Percentiles rank a stretch among this genome's conserved stretches.
These are phyloP conservation scores for Caenorhabditis virilis DNA, from an alignment of 2,888 invertebrate species.

Conservation along the genomic window DNA sequence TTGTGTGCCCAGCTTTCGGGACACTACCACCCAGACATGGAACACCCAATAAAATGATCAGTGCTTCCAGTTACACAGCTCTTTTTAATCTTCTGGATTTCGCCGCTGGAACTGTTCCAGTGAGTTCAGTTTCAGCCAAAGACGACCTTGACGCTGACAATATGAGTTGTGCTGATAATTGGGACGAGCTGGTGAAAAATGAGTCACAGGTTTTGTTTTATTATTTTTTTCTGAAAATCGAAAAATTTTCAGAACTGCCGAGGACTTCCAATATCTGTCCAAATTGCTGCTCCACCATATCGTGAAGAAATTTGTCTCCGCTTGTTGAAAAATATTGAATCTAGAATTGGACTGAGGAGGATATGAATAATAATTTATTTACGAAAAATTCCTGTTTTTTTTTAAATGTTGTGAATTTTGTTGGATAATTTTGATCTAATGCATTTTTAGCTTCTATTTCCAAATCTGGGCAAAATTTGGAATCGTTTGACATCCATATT, in stretches of 20 bases:
- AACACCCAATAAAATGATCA: slow-evolving; percentile 44
- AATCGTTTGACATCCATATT: too few species aligned
- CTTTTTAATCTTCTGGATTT: slow-evolving; percentile 39
- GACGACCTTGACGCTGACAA: slow-evolving; percentile 39
- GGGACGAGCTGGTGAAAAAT: slow-evolving; percentile 44
- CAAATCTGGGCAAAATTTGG: too few species aligned
- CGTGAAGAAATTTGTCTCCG: slow-evolving; percentile 54
- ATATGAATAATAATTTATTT: too few species aligned
- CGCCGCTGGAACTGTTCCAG: slow-evolving; percentile 61
- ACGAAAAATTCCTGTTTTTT: too few species aligned
- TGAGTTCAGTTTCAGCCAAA: slow-evolving; percentile 60
- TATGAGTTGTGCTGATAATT: slow-evolving; percentile 44
- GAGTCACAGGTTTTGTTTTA: slow-evolving; percentile 10
- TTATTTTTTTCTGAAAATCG: background rate
- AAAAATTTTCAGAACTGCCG: slow-evolving; percentile 38
- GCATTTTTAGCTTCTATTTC: too few species aligned
- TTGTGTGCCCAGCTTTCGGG: slow-evolving; percentile 31
- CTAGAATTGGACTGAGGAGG: background rate
- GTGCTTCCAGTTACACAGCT: slow-evolving; percentile 51
- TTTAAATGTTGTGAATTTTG: too few species aligned
- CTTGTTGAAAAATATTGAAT: slow-evolving; percentile 54
- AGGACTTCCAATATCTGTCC: slow-evolving; percentile 58
- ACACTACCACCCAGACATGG: slow-evolving; percentile 46
- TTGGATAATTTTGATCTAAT: too few species aligned
- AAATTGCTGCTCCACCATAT: slow-evolving; percentile 57